Base-by-base conservation (phyloP, 2,113 vertebrate species). In the Ancistrus triradiatus region DNA sequence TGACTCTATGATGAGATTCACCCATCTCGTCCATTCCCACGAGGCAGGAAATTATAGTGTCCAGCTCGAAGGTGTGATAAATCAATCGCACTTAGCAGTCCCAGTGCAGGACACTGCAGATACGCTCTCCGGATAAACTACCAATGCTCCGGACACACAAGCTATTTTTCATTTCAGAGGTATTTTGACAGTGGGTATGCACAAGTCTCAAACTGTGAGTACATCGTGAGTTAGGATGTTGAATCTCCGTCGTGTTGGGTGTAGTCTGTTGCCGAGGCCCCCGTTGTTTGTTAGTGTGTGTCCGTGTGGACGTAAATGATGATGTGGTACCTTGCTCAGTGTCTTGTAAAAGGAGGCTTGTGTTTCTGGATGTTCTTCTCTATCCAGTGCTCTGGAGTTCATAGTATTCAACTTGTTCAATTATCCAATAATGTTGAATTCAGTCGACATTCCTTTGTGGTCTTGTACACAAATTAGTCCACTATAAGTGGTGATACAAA, bases 31-130 rank as follows among this genome's bases (percentile, higher is more conserved):
- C 70, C 52, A 66, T 84, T 93, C 90, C 88, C 91, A 79, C 68
- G 90, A 91, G 90, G 81, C 77, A 72, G 81, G 85, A 89, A 88
- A 93, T 91, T 91, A 93, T 91, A 88, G 83, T 80, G 82, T 80
- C 88, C 88, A 81, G 70, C 87, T 86, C 76, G 74, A 81, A 87
- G 83, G 91, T 85, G 84, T 90, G 90, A 92, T 93, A 95, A 95
- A 94, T 97, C 92, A 94, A 93, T 95, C 87, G 80, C 40, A 76
- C 90, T 82, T 84, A 93, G 90, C 85, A 89, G 59, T 80, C 72
- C 53, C 74, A 48, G 70, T 87, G 90, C 88, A 90, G 82, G 79
- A 87, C 88, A 86, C 57, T 88, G 80, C 78, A 88, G 90, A 92
- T 87, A 88, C 88, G 86, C 83, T 72, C 78, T 86, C 64, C 70